A percentile compares a stretch with the other conserved stretches of the same genome.
phyloP scores from a whole-genome alignment of 1,140 invertebrate species.

The Heliconius congener region DNA sequence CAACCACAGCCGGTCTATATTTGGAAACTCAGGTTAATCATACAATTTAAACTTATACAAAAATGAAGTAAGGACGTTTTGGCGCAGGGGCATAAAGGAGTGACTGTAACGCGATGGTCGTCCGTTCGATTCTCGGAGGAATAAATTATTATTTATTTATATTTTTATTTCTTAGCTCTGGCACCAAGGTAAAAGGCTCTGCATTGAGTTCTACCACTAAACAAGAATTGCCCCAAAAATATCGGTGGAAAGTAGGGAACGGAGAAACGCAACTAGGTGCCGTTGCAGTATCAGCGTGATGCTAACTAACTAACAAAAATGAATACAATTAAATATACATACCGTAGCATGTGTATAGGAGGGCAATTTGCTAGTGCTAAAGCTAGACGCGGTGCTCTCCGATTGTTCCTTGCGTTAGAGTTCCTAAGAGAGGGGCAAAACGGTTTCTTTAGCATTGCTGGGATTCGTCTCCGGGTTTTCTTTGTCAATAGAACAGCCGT shows the following conservation, averaged over 20 bases:
- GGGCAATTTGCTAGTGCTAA: slow-evolving; percentile 70
- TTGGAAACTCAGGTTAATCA: slow-evolving; percentile 30
- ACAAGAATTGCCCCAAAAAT: no score
- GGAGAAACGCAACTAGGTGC: no score
- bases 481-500: slow-evolving; percentile 87
- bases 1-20: slow-evolving; percentile 66
- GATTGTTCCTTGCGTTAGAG: slow-evolving; percentile 61
- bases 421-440: slow-evolving; percentile 64
- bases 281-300: no score
- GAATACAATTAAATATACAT: slow-evolving; percentile 31
- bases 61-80: no score
- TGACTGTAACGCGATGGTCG: neutral
- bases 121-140: no score
- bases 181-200: no score
- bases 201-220: no score
- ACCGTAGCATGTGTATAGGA: slow-evolving; percentile 74
- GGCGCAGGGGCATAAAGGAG: neutral
- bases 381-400: slow-evolving; percentile 62
- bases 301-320: neutral
- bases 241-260: no score
- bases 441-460: slow-evolving; percentile 67
- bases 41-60: slow-evolving; percentile 10
- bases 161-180: no score
- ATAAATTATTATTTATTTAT: no score
- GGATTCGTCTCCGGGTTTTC: slow-evolving; percentile 84